Evolutionary conservation across 2,888 invertebrate species (phyloP).

Genomic region (Tiphia femorata): DNA sequence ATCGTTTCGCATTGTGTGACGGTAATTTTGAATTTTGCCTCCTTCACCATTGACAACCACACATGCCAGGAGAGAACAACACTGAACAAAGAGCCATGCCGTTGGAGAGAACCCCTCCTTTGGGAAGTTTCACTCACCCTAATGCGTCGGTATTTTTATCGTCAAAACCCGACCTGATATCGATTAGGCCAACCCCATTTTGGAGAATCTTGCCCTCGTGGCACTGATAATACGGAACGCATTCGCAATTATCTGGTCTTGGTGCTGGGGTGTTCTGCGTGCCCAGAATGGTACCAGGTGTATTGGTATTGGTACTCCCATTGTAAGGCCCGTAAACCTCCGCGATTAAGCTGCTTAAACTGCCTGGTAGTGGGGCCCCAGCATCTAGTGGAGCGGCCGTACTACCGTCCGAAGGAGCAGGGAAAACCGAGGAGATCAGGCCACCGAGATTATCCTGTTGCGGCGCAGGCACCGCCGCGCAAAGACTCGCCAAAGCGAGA

Average conservation of each 20-base stretch:
- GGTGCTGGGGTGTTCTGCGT: constrained; percentile 10
- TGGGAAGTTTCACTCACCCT: constrained; percentile 41
- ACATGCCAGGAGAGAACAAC: no score
- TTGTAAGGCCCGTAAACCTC: constrained; percentile 3
- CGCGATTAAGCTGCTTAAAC: constrained; percentile 10
- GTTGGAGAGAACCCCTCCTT: constrained; percentile 32
- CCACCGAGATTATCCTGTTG: constrained; percentile 28
- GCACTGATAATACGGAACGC: constrained; percentile 84
- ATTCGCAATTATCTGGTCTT: constrained; percentile 72
- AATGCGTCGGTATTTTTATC: background rate
- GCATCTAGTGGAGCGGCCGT: background rate
- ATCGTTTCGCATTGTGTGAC: no score
- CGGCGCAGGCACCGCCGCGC: background rate
- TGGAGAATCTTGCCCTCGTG: constrained; percentile 75
- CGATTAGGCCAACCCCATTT: constrained; percentile 81
- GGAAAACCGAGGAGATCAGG: constrained; percentile 23
- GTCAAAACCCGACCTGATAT: constrained; percentile 75
- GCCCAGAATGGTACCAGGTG: constrained; percentile 16
- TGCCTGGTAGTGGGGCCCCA: no score
- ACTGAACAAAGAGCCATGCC: background rate
- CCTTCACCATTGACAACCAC: no score
- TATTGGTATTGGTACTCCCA: constrained; percentile 12
- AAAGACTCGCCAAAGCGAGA: no score
- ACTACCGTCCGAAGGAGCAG: background rate
- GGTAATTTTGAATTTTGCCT: no score